phyloP scores from a whole-genome alignment of 2,113 vertebrate species.

The Pterocles orientalis region DNA sequence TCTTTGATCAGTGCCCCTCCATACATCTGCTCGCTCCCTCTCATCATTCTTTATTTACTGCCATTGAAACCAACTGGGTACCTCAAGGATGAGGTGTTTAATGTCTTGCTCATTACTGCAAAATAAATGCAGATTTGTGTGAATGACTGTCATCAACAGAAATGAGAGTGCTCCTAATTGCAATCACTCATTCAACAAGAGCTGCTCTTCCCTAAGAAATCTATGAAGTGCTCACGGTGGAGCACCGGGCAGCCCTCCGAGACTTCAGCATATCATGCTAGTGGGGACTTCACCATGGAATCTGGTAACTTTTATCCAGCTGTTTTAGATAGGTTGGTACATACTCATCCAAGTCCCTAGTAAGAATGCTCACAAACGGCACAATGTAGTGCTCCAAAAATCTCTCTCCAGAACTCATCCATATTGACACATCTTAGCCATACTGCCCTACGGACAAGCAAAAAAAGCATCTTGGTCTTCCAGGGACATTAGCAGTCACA shows the following conservation, averaged over 20 bases:
- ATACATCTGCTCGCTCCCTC: not conserved
- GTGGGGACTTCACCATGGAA: not conserved
- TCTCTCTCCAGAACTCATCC: not conserved
- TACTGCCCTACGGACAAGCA: not conserved
- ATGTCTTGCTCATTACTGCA: constrained; percentile 2
- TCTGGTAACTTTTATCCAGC: not conserved
- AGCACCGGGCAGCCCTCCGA: not conserved
- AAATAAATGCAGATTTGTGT: constrained; percentile 12
- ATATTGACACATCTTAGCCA: not conserved
- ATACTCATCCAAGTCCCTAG: not conserved
- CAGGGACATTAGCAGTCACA: not conserved
- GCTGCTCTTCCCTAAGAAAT: not conserved
- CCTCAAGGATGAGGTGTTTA: not conserved
- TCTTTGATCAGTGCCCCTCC: not conserved
- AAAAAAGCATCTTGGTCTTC: not conserved
- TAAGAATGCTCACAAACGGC: not conserved
- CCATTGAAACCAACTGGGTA: not conserved
- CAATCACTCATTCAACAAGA: constrained; percentile 15
- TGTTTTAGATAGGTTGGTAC: not conserved
- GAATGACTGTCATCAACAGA: not conserved
- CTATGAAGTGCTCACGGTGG: not conserved
- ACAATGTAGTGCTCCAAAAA: not conserved
- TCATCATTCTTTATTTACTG: not conserved
- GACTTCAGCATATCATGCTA: not conserved
- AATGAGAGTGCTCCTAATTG: not conserved